Percentiles rank a stretch among this genome's conserved stretches.
Evolutionary conservation across 2,888 invertebrate genomes (phyloP).

Genomic region (Chymomyza procnemis): DNA sequence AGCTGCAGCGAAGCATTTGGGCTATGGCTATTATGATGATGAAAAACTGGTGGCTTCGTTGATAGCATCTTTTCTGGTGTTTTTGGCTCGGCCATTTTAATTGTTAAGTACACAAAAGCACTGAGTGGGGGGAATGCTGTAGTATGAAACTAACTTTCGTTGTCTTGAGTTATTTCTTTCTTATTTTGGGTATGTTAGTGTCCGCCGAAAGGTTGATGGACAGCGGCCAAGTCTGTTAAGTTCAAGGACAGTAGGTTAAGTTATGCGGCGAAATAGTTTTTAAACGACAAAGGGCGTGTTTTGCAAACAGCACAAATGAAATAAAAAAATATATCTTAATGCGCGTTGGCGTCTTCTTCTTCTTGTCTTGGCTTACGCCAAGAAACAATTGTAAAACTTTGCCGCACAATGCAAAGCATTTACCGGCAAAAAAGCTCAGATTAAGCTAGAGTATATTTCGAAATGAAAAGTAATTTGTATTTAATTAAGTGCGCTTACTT

Average conservation of each 20-base stretch:
- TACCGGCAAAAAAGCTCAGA: slow-evolving; percentile 29
- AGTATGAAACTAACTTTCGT: slow-evolving; percentile 38
- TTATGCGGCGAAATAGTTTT: slow-evolving; percentile 59
- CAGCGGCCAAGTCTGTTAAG: slow-evolving; percentile 59
- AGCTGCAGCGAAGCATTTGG: slow-evolving; percentile 79
- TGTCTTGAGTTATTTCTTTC: slow-evolving; percentile 6
- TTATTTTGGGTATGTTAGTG: slow-evolving; percentile 8
- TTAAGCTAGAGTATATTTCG: neutral
- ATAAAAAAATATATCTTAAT: slow-evolving; percentile 6
- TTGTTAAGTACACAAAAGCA: neutral
- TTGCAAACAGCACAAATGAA: slow-evolving; percentile 15
- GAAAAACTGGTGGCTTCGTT: slow-evolving; percentile 71
- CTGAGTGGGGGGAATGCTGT: slow-evolving; percentile 18
- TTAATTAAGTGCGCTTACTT: neutral
- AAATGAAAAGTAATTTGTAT: neutral
- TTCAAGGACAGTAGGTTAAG: slow-evolving; percentile 55
- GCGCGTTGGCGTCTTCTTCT: slow-evolving; percentile 8
- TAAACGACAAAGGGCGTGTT: slow-evolving; percentile 16
- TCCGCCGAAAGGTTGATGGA: slow-evolving; percentile 31
- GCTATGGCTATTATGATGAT: slow-evolving; percentile 64
- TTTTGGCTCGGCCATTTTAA: slow-evolving; percentile 68
- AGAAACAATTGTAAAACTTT: slow-evolving; percentile 52
- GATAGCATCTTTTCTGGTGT: slow-evolving; percentile 72
- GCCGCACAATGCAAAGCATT: slow-evolving; percentile 38
- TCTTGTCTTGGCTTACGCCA: slow-evolving; percentile 27